Evolutionary conservation across 2,888 invertebrate species (phyloP).

Genomic region (Heliconius sara): DNA sequence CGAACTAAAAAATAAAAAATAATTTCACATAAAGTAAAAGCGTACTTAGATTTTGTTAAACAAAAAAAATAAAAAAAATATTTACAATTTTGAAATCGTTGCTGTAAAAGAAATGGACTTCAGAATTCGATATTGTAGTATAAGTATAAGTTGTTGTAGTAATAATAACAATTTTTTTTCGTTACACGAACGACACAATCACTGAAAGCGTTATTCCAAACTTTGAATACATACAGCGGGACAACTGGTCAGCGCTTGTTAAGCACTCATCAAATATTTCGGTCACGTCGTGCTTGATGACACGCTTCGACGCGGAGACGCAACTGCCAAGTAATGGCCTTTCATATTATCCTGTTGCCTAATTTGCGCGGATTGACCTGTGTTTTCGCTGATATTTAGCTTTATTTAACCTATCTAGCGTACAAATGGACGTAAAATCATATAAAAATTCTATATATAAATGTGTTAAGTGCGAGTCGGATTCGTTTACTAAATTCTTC

Average conservation of each 20-base stretch:
- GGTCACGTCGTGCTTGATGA: slow-evolving; percentile 53
- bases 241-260: slow-evolving; percentile 34
- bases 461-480: not conserved
- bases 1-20: no score
- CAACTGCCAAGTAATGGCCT: slow-evolving; percentile 53
- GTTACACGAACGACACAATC: not conserved
- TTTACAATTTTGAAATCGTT: no score
- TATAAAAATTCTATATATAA: not conserved
- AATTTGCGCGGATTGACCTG: slow-evolving; percentile 26
- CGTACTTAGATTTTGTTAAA: no score
- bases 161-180: not conserved
- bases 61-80: no score
- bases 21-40: no score
- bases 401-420: not conserved
- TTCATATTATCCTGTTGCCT: slow-evolving; percentile 32
- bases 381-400: not conserved
- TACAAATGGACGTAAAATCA: not conserved
- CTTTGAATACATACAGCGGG: slow-evolving; percentile 9
- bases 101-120: no score
- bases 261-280: slow-evolving; percentile 47
- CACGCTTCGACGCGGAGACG: slow-evolving; percentile 52
- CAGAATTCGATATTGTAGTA: no score
- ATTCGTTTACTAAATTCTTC: no score
- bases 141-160: no score
- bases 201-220: not conserved